Evolutionary conservation across 92 coral and sea anemone genomes (phyloP), one percentile per base, ranked within the genome.

Genomic region (Palythoa heliodiscus): DNA sequence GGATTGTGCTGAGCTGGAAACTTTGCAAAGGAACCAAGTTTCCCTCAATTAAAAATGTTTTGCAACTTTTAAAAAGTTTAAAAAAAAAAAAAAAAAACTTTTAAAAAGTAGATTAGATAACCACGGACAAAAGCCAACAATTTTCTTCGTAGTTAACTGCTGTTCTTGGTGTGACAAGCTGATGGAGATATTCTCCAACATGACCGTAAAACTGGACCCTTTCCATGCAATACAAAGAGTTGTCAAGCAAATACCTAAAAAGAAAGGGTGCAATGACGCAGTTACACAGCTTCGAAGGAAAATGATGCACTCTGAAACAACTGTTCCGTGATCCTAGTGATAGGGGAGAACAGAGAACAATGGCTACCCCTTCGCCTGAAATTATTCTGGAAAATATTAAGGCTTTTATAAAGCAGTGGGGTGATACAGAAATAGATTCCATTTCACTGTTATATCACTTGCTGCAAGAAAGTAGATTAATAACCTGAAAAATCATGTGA

Each of bases 271-370:
- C 19, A 24, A 16, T 60, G 67, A 60, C 14, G 67, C 67, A 60
- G 1, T 60, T 16, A 60, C 20, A 52, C 85, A 71, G 52, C 86
- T 89, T 48, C 60, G 87, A 13, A 5, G 82, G 1, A 85, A 86
- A 71, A 29, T 89, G 11, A 20, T 88, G 16, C 22, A 39, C 13
- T 48, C 77, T 52, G 61, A 89, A 86, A 38, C 68, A 80, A 7
- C 37, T 90, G 25, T 8, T 82, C 12, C 77, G 92, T 47, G 85
- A 86, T 50, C 89, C 92, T 37, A 83, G 84, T 29, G 90, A 90
- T 20, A 48, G 11, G 9, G 87, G 92, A 3, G 64, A 29, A 16
- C 70, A 82, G 61, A 82, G 90, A 70, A 54, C 81, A 5, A 90
- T 86, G 82, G 47, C 83, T 82, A 90, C 92, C 25, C 92, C 92